These are phyloP conservation scores for Baccha elongata DNA, from an alignment of 2,888 invertebrate species.

Conservation along the genomic window DNA sequence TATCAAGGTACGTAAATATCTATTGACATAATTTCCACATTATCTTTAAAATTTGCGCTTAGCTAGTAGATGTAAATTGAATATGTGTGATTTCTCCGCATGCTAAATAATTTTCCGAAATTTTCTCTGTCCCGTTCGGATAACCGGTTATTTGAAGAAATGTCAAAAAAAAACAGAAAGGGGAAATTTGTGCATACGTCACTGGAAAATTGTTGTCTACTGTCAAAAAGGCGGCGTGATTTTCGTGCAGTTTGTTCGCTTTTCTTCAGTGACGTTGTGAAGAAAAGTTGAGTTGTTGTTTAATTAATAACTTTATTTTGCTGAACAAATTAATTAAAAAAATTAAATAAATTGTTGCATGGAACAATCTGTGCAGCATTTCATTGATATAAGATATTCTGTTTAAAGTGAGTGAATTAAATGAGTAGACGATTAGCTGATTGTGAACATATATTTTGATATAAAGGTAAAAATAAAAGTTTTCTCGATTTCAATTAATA, in stretches of 20 bases:
- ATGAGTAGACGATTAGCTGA: too few species aligned
- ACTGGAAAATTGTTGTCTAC: conserved; percentile 24
- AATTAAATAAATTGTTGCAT: not conserved
- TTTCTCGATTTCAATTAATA: too few species aligned
- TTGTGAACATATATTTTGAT: too few species aligned
- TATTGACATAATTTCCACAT: not conserved
- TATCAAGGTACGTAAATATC: conserved; percentile 78
- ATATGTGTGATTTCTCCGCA: too few species aligned
- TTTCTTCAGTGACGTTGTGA: conserved; percentile 34
- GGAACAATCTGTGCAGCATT: too few species aligned
- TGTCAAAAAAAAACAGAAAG: conserved; percentile 32
- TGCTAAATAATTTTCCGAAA: conserved; percentile 20
- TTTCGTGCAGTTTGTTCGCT: conserved; percentile 52
- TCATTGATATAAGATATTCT: too few species aligned
- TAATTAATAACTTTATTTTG: not conserved
- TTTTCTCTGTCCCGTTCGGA: not conserved
- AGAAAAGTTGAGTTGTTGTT: conserved; percentile 21
- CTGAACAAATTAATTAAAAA: not conserved
- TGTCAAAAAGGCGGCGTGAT: conserved; percentile 69
- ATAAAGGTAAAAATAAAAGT: too few species aligned
- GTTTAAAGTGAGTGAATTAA: too few species aligned
- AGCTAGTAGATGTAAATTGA: too few species aligned
- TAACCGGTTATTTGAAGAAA: not conserved
- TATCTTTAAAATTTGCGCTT: conserved; percentile 34
- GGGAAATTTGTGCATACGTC: conserved; percentile 58